Base-by-base conservation (phyloP, 2,888 invertebrate genomes). In the Deilephila porcellus region DNA sequence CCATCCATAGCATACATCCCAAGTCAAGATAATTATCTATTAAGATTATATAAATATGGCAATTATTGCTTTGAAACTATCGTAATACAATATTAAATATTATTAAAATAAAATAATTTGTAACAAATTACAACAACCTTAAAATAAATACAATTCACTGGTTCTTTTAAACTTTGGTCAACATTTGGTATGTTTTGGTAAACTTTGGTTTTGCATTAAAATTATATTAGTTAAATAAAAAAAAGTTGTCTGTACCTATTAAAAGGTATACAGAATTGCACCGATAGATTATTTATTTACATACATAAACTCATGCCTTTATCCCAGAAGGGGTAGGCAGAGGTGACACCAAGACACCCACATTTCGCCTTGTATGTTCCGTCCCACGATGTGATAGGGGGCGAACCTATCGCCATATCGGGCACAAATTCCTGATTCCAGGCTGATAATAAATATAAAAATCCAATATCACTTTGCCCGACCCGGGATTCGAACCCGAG, bases 81-180 rank as follows among this genome's bases (percentile, higher is more conserved):
- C 5, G 6, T 11, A 56, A n/a, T 45, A 37, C 14, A 62, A 29
- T 6, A 62, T 29, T 14, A 62, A 62, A n/a, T 5, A 19, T 63
- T n/a, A 19, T 62, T 19, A 8, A 62, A 32, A 32, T 32, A 32
- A 62, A 5, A 11, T 25, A 62, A 64, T 20, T 8, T 6, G 25
- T 45, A 67, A 52, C 20, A 45, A 20, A 20, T 64, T 34, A 2
- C 32, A 7, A 63, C 34, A 19, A 63, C 34, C 20, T 64, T 20
- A 64, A 37, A 45, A 64, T 64, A 64, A 63, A 63, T 37, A 79
- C 75, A 77, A 77, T 76, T 77, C 34, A 59, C 59, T 71, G 71
- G 71, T 59, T 70, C 56, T 32, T 32, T 71, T 45, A n/a, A 59
- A 71, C 71, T 74, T 71, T 71, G 56, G 71, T 71, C 59, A 71